Conservation (phyloP, 2,888 invertebrate species). For the Orthosia gracilis region DNA sequence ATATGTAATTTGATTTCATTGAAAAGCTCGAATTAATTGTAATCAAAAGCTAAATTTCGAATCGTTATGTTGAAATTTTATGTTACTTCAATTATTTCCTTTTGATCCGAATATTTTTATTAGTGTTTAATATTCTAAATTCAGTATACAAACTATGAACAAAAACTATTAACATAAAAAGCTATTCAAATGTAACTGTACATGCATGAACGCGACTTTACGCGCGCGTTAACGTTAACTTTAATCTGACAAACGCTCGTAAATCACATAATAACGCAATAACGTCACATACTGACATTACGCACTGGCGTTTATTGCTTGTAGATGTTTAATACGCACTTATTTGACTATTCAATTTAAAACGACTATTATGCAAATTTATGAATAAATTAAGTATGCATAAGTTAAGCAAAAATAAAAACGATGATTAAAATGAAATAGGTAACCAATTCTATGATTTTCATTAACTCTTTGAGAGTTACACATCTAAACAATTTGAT, state of each 20-base stretch:
- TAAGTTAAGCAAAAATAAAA: no score
- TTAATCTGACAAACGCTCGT: constrained; percentile 67
- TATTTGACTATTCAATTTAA: constrained; percentile 46
- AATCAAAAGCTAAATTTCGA: not conserved
- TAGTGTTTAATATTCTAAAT: not conserved
- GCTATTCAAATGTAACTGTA: constrained; percentile 44
- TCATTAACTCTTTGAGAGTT: no score
- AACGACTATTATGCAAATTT: constrained; percentile 18
- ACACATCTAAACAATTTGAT: no score
- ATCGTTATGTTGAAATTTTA: not conserved
- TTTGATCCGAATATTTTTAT: not conserved
- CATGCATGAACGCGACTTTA: constrained; percentile 57
- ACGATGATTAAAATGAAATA: no score
- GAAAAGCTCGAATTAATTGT: not conserved
- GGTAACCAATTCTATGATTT: no score
- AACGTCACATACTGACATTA: constrained; percentile 61
- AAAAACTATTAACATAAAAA: constrained; percentile 39
- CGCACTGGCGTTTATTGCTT: constrained; percentile 63
- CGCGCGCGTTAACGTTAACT: constrained; percentile 62
- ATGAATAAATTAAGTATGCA: not conserved
- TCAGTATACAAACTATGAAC: not conserved
- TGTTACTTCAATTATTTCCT: no score
- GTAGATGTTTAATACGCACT: constrained; percentile 50
- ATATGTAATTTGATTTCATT: not conserved
- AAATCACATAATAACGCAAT: constrained; percentile 70